Evolutionary conservation across 2,797 vertebrate genomes (phyloP), one percentile per base, ranked within the genome.

Genomic region (Gobio occitaniae): DNA sequence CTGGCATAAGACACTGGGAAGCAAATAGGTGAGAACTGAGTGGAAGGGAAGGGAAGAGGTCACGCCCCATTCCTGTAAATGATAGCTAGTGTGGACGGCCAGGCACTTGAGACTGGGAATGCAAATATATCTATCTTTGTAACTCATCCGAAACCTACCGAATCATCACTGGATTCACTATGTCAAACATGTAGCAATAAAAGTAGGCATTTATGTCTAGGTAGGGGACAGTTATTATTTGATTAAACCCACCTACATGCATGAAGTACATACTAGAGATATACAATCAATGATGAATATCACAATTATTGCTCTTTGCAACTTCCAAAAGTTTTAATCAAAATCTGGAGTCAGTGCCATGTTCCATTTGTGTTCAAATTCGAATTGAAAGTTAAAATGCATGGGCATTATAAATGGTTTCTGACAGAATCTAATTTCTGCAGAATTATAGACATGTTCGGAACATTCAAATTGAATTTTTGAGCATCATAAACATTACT

Each of bases 1-100:
- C 93, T 94, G 85, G 38, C 85, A 75, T 86, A 86, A 77, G 56
- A 52, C 70, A n/a, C 54, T 50, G 44, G 63, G 19, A 78, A 84
- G 36, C 29, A 44, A 29, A 25, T 11, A 2, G 82, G 77, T 52
- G 36, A 21, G 38, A 80, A 38, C 80, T 86, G 56, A 84, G 25
- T 82, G 52, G 29, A 19, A 50, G 29, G 80, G 79, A 9, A 48
- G 47, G 66, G 7, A 32, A 54, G 13, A 16, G 82, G 80, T 47
- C 56, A 56, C 47, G 10, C 61, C 41, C 13, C 12, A 65, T 78
- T 61, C 48, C 61, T 54, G 16, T 44, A 15, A 41, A 16, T 77
- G 72, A 77, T 72, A 52, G 71, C 59, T 52, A 4, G 29, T 54
- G 21, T 59, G 44, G 16, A 56, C 6, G 11, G 71, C 8, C 41